Evolutionary conservation across 2,888 invertebrate genomes (phyloP).

Genomic region (Leptura quadrifasciata): DNA sequence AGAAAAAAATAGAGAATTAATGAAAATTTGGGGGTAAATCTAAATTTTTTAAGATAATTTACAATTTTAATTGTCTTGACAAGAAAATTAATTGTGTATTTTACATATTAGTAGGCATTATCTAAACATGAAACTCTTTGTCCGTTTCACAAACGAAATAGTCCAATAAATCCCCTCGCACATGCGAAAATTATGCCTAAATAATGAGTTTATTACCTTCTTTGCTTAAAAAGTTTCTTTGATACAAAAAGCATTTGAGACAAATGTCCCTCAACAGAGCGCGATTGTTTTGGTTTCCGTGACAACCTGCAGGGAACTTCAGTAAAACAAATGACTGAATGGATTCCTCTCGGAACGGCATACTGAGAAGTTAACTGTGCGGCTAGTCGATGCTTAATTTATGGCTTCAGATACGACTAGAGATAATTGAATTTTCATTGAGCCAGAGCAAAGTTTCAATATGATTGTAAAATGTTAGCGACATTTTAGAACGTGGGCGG

Average conservation of each 20-base stretch:
- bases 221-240: constrained; percentile 13
- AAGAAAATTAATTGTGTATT: too few species aligned
- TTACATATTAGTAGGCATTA: too few species aligned
- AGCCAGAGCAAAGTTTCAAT: constrained; percentile 28
- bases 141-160: neutral
- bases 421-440: constrained; percentile 37
- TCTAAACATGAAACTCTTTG: too few species aligned
- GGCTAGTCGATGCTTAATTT: constrained; percentile 33
- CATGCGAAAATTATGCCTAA: neutral
- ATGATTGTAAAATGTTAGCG: constrained; percentile 22
- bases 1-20: too few species aligned
- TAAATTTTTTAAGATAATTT: too few species aligned
- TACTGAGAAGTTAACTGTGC: constrained; percentile 23
- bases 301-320: constrained; percentile 31
- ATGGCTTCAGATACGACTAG: constrained; percentile 37
- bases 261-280: constrained; percentile 33
- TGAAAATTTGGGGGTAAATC: too few species aligned
- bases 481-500: constrained; percentile 19
- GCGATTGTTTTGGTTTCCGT: constrained; percentile 41
- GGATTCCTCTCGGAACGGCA: neutral
- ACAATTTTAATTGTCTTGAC: too few species aligned
- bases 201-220: constrained; percentile 24
- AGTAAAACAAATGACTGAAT: constrained; percentile 18
- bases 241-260: constrained; percentile 23
- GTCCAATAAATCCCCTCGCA: neutral